Evolutionary conservation across 1,140 invertebrate genomes (phyloP), one percentile per base, ranked within the genome.

Genomic region (Ostrea denselamellosa): DNA sequence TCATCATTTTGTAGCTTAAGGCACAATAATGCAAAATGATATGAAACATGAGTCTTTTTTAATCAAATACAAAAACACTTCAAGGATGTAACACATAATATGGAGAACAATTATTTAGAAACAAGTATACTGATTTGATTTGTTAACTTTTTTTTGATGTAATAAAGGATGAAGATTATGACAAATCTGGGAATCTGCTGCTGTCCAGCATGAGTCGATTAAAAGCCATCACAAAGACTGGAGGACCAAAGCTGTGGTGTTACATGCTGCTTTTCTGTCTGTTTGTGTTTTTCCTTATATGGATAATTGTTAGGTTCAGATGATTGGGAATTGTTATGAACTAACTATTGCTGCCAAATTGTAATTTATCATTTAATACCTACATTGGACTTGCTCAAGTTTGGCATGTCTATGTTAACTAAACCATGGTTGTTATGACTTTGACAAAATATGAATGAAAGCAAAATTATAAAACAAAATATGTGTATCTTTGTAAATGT

Each of bases 231-330:
- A 92, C 93, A 82, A 86, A 86, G 83, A 88, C 91, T 34, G 93
- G 93, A 10, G 92, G 92, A 56, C 92, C 90, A 58, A 93, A 90
- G 90, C 82, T 93, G n/a, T 91, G 91, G 88, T 88, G 92, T 25
- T 93, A 93, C 87, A 84, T 94, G 34, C 81, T 92, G 9, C 83
- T 92, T 5, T 94, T 94, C 87, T 88, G 89, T 34, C 83, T 93
- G 0, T 94, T 94, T 90, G 93, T 94, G 5, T 91, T 94, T 82
- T 90, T 92, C 65, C 86, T 94, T 19, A 93, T 93, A 65, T 94
- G 93, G 93, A 52, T 94, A 17, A 92, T 94, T 25, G 87, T 94
- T 0, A 90, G 90, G 58, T 94, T 92, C 83, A 91, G 92, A 90
- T 92, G 90, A 91, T 89, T 19, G 12, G 5, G 28, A 9, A 7